Base-by-base conservation (phyloP, 2,797 vertebrate genomes). In the Paguma larvata region DNA sequence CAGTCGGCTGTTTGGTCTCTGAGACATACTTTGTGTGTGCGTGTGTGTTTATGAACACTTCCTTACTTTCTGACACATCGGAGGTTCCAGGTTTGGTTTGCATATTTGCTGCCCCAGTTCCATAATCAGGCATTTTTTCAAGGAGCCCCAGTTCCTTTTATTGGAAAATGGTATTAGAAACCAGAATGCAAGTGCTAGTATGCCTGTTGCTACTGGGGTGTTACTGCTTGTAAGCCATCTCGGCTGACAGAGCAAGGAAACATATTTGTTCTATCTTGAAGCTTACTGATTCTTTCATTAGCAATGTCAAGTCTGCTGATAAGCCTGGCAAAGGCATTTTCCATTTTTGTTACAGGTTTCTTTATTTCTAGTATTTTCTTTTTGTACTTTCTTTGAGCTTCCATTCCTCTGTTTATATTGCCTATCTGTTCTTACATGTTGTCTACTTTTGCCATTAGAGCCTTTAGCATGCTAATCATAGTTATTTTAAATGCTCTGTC, bases 401-500 rank as follows among this genome's bases (percentile, higher is more conserved):
- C 41, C 6, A 38, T 90, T 19, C 79, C 68, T 91, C 27, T 72
- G n/a, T 27, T 92, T 95, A n/a, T 11, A 79, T 78, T 46, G 59
- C 10, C 3, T 27, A 51, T 70, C 32, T 79, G 9, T 73, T 78
- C 25, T 68, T 51, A 78, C 3, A 30, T 79, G 18, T 11, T 89
- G 21, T 65, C 30, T 89, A 38, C n/a, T 25, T 91, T 96, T 89
- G 67, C n/a, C 9, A 23, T 30, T 51, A 79, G 4, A 62, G 0
- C 0, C 12, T 27, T 78, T 90, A 38, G 30, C 3, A 51, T 25
- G 25, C 68, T 84, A 51, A 30, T 82, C 15, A 79, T 11, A 93
- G 27, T 91, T 87, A 88, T 91, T 97, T 96, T 30, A 95, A 85
- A 88, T 86, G 72, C 10, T 27, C 56, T 59, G 32, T 72, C 32